Evolutionary conservation across 2,113 vertebrate species (phyloP).

Genomic region (Barnardius zonarius): DNA sequence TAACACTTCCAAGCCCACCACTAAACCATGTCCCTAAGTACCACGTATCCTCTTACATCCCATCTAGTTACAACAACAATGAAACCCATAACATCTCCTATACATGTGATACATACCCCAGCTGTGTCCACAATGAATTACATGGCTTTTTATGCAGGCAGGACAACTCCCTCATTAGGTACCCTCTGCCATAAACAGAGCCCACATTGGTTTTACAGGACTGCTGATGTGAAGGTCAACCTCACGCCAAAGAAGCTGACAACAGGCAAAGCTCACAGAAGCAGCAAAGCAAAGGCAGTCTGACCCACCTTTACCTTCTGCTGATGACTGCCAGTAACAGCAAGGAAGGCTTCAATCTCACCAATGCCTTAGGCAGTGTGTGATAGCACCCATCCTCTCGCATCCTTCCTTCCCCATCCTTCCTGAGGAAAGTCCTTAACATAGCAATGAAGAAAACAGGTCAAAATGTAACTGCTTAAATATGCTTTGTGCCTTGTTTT

Average conservation of each 20-base stretch:
- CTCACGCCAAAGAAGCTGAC: background rate
- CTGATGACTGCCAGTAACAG: background rate
- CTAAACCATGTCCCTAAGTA: background rate
- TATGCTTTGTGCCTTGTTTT: background rate
- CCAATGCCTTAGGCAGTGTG: background rate
- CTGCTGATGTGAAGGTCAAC: background rate
- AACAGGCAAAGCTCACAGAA: background rate
- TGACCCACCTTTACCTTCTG: background rate
- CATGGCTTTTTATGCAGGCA: background rate
- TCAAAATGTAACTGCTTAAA: background rate
- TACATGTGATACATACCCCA: rapidly evolving
- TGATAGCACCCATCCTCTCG: background rate
- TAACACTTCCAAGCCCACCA: background rate
- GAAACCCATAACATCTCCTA: background rate
- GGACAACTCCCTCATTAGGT: background rate
- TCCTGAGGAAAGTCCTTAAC: background rate
- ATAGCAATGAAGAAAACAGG: background rate
- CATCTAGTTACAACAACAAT: background rate
- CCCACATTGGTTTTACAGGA: too few species aligned
- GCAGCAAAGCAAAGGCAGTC: background rate
- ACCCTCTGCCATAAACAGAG: background rate
- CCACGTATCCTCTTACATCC: background rate
- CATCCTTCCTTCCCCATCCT: background rate
- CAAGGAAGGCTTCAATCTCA: background rate
- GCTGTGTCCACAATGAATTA: background rate